Percentiles rank a stretch among this genome's conserved stretches.
Conservation (phyloP, 2,888 invertebrate species). For the Eupithecia dodoneata region DNA sequence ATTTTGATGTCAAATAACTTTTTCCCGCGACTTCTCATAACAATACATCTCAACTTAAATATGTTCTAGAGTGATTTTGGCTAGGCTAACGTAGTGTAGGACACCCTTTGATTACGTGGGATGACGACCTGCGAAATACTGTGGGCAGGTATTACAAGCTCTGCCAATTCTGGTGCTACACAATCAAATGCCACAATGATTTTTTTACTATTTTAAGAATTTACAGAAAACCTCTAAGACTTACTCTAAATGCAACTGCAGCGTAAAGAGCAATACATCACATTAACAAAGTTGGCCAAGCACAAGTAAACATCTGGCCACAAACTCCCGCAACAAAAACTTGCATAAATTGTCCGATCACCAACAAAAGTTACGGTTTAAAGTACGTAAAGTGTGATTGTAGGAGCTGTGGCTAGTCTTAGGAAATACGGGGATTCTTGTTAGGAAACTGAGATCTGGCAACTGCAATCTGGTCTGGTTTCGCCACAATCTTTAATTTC, state of each 20-base stretch:
- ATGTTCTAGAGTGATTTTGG: no score
- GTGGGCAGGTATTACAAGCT: neutral
- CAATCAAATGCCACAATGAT: no score
- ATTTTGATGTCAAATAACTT: neutral
- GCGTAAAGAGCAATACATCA: conserved; percentile 19
- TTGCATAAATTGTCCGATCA: conserved; percentile 65
- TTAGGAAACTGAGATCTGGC: neutral
- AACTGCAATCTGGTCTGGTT: neutral
- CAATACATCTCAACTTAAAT: neutral
- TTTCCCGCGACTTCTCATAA: neutral
- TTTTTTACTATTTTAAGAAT: neutral
- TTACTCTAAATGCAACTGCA: neutral
- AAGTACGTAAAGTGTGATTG: conserved; percentile 63
- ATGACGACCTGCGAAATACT: neutral
- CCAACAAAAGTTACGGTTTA: conserved; percentile 66
- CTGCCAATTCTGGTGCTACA: neutral
- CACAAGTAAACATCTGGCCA: conserved; percentile 29
- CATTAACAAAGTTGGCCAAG: conserved; percentile 29
- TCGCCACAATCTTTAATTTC: no score
- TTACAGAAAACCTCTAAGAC: neutral
- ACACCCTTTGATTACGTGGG: neutral
- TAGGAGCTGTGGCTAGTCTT: conserved; percentile 48
- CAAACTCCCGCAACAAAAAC: conserved; percentile 47
- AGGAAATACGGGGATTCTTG: neutral
- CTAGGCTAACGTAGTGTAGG: neutral